These are phyloP conservation scores for Diploscapter pachys DNA, from an alignment of 1,140 invertebrate genomes.

Conservation along the genomic window DNA sequence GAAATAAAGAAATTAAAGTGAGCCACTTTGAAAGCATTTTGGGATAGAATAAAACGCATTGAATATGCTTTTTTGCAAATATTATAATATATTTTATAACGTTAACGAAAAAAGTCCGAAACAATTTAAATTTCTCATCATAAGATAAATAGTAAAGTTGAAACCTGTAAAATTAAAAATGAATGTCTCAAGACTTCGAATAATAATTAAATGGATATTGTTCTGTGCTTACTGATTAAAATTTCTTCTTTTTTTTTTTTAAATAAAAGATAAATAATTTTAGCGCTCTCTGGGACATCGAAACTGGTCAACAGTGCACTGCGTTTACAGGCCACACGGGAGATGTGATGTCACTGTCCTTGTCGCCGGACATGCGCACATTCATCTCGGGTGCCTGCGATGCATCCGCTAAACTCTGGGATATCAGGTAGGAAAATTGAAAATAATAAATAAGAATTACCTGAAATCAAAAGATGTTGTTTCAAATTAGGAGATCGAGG, in stretches of 20 bases:
- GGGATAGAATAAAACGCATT: too few relatives aligned
- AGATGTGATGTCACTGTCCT: constrained; percentile 93
- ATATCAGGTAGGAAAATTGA: constrained; percentile 65
- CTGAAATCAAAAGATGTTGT: too few relatives aligned
- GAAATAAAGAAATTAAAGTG: too few relatives aligned
- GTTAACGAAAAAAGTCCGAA: too few relatives aligned
- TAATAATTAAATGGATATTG: background rate
- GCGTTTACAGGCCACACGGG: constrained; percentile 95
- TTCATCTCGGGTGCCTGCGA: constrained; percentile 97
- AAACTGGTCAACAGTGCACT: constrained; percentile 93
- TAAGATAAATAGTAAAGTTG: background rate
- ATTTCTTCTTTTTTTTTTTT: background rate
- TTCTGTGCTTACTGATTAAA: background rate
- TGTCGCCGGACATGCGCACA: constrained; percentile 88
- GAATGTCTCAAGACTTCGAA: background rate
- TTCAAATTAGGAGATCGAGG: too few relatives aligned
- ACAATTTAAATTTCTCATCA: too few relatives aligned
- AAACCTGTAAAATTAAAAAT: background rate
- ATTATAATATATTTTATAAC: too few relatives aligned
- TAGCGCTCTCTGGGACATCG: constrained; percentile 96
- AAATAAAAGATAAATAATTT: constrained; percentile 58
- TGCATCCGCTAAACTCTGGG: constrained; percentile 95
- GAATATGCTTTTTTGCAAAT: too few relatives aligned
- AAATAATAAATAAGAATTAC: background rate
- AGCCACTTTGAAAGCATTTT: too few relatives aligned